These are phyloP conservation scores for Scaptomyza polygonia DNA, from an alignment of 2,888 invertebrate genomes.

Conservation along the genomic window DNA sequence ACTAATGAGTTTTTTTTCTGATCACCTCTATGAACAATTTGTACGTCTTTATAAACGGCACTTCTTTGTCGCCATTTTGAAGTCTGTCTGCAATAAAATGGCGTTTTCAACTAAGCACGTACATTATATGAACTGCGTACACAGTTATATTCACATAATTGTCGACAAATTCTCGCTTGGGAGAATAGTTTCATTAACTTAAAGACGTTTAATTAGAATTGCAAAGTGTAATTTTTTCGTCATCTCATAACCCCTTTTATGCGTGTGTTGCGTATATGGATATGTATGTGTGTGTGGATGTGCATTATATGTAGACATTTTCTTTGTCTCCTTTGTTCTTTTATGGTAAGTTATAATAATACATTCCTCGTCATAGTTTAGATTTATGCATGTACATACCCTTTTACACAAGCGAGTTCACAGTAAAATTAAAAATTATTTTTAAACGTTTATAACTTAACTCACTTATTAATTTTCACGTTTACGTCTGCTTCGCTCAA, in stretches of 20 bases:
- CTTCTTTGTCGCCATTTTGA: conserved; percentile 47
- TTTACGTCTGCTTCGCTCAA: conserved; percentile 25
- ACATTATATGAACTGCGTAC: background rate
- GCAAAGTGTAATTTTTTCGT: background rate
- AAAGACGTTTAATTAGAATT: background rate
- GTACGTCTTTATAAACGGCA: conserved; percentile 20
- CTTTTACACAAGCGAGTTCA: conserved; percentile 2
- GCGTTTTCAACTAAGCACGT: conserved; percentile 15
- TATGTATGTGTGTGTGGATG: background rate
- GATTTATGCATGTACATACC: conserved; percentile 27
- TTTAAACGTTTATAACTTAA: background rate
- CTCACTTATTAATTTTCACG: conserved; percentile 2
- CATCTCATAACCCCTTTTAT: background rate
- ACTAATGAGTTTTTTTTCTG: conserved; percentile 24
- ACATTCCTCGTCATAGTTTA: background rate
- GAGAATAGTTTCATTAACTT: background rate
- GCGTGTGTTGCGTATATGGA: background rate
- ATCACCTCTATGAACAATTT: background rate
- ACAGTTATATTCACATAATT: background rate
- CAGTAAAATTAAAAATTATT: conserved; percentile 2
- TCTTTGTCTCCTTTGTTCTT: conserved; percentile 19
- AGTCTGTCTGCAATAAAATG: conserved; percentile 29
- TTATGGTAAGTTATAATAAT: background rate
- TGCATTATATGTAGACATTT: conserved; percentile 19
- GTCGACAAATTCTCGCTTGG: background rate